Conservation (phyloP, 2,797 vertebrate genomes). For the Myotis planiceps region DNA sequence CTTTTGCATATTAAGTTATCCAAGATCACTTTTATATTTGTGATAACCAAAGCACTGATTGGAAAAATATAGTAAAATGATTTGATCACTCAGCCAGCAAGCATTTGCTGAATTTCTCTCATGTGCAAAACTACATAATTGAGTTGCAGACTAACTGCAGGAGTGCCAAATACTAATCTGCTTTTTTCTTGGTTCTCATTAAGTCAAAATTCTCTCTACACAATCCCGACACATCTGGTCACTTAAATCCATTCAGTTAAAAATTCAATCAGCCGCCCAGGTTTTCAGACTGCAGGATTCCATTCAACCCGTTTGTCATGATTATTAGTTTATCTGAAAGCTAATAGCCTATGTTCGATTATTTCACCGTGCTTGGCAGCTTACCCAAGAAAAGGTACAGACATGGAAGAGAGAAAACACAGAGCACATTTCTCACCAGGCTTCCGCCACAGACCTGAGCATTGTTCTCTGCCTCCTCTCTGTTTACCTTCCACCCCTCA, state of each 20-base stretch:
- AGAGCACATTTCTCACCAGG: not conserved
- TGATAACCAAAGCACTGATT: not conserved
- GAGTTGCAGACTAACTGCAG: not conserved
- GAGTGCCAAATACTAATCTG: slow-evolving; percentile 7
- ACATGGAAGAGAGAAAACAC: not conserved
- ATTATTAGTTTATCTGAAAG: slow-evolving; percentile 50
- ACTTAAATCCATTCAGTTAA: slow-evolving; percentile 37
- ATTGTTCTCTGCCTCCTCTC: not conserved
- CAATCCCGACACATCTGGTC: slow-evolving; percentile 57
- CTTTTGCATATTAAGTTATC: slow-evolving; percentile 15
- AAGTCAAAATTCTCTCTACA: slow-evolving; percentile 14
- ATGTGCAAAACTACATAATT: slow-evolving; percentile 28
- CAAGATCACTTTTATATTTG: slow-evolving; percentile 19
- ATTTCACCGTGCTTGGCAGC: not conserved
- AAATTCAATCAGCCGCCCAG: not conserved
- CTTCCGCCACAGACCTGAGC: accelerated
- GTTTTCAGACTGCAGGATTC: slow-evolving; percentile 30
- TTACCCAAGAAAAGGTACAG: not conserved
- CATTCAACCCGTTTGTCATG: slow-evolving; percentile 18
- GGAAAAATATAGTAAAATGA: not conserved
- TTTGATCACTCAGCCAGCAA: slow-evolving; percentile 39
- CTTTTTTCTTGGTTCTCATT: not conserved
- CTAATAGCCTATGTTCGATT: not conserved
- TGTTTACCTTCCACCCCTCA: not conserved
- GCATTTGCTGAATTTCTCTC: slow-evolving; percentile 45